A percentile compares a stretch with the other conserved stretches of the same genome.
These are phyloP conservation scores for Ennomos fuscantarius DNA, from an alignment of 2,888 invertebrate species.

Conservation along the genomic window DNA sequence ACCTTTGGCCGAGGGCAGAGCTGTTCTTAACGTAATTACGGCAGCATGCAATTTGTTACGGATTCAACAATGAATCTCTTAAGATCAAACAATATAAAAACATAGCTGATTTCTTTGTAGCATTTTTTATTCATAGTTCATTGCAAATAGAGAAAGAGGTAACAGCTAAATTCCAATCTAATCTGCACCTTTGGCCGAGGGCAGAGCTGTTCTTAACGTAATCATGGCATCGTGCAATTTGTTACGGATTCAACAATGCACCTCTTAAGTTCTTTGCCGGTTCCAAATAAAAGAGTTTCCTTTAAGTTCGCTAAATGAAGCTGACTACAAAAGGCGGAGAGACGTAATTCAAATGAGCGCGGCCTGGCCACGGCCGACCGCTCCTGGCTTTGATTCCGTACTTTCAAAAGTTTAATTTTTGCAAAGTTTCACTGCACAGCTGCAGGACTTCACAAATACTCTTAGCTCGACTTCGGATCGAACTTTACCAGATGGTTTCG, in stretches of 20 bases:
- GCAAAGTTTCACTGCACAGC: constrained; percentile 74
- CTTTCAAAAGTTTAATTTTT: constrained; percentile 80
- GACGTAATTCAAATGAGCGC: constrained; percentile 81
- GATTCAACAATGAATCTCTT: too few species aligned
- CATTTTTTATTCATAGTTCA: constrained; percentile 57
- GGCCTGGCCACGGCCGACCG: constrained; percentile 56
- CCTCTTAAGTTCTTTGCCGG: constrained; percentile 76
- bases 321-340: constrained; percentile 81
- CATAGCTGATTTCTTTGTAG: constrained; percentile 41
- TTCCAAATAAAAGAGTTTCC: constrained; percentile 75
- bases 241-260: constrained; percentile 84
- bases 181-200: constrained; percentile 58
- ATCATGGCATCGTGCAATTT: constrained; percentile 78
- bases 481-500: constrained; percentile 52
- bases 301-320: constrained; percentile 83
- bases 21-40: too few species aligned
- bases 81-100: too few species aligned
- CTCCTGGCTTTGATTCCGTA: constrained; percentile 75
- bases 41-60: too few species aligned
- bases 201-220: constrained; percentile 66
- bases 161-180: constrained; percentile 71
- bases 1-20: too few species aligned
- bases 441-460: constrained; percentile 70
- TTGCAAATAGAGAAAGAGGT: constrained; percentile 52
- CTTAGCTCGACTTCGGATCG: constrained; percentile 56